phyloP scores from a whole-genome alignment of 2,888 invertebrate species.

The Nomada ferruginata region DNA sequence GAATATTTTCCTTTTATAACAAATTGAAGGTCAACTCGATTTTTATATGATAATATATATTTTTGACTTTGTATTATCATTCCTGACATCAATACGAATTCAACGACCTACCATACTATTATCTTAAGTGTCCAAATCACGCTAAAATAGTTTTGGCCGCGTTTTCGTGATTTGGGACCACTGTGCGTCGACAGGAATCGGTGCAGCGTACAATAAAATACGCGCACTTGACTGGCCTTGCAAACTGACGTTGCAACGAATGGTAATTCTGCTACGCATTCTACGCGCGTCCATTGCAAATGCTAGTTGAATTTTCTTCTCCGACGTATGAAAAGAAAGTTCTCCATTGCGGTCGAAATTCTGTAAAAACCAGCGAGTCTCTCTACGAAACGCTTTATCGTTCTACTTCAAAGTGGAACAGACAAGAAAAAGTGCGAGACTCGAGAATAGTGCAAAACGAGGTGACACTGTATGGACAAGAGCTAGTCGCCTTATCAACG shows the following conservation, averaged over 20 bases:
- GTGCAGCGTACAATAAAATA: conserved; percentile 13
- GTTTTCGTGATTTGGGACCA: no score
- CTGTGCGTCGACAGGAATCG: conserved; percentile 4
- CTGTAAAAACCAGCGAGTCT: neutral
- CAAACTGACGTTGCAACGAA: conserved; percentile 24
- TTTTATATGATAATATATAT: no score
- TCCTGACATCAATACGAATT: no score
- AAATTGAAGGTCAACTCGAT: no score
- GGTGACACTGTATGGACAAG: neutral
- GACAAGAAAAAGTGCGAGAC: neutral
- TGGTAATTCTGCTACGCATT: neutral
- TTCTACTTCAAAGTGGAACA: neutral
- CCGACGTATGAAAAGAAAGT: neutral
- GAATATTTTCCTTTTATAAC: no score
- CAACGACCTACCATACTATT: no score
- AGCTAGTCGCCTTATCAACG: conserved; percentile 40
- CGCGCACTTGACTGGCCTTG: conserved; percentile 9
- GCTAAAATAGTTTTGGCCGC: no score
- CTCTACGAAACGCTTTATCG: neutral
- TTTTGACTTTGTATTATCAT: no score
- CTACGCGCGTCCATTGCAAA: neutral
- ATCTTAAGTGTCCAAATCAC: no score
- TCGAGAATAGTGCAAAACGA: neutral
- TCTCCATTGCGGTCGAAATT: neutral
- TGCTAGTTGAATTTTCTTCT: neutral